Percentiles rank a stretch among this genome's conserved stretches.
Evolutionary conservation across 2,797 vertebrate species (phyloP).

Genomic region (Sylvilagus floridanus): DNA sequence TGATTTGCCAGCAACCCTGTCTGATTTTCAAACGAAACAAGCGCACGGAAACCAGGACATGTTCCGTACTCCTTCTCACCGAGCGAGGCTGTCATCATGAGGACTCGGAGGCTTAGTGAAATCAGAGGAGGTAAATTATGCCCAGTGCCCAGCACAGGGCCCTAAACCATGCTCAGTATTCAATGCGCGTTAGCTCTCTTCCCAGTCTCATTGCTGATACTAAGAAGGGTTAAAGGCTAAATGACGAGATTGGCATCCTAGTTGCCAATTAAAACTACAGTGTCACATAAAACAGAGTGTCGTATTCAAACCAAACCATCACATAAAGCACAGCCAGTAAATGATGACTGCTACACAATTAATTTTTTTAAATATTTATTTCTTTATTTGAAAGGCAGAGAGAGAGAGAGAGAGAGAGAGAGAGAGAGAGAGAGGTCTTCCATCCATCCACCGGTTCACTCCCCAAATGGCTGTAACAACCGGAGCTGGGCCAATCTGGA

Average conservation of each 20-base stretch:
- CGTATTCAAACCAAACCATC: background rate
- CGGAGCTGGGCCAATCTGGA: no score
- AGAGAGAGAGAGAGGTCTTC: no score
- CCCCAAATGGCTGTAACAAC: no score
- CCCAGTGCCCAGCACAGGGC: background rate
- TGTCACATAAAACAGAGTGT: no score
- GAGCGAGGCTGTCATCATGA: background rate
- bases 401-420: no score
- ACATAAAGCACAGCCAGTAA: background rate
- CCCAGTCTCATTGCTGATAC: background rate
- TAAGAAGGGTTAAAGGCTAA: background rate
- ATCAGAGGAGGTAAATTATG: background rate
- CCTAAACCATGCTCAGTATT: background rate
- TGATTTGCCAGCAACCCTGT: background rate
- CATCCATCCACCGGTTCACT: no score
- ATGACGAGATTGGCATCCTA: background rate
- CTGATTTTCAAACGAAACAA: conserved; percentile 1
- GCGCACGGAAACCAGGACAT: background rate
- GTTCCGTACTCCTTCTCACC: background rate
- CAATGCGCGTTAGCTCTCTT: background rate
- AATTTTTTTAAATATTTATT: no score
- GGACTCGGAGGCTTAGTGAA: background rate
- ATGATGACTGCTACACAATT: background rate
- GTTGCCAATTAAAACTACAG: conserved; percentile 11
- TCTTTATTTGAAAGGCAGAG: no score